Percentiles rank a stretch among this genome's conserved stretches.
Evolutionary conservation across 1,140 invertebrate genomes (phyloP).

Genomic region (Reticulitermes speratus): DNA sequence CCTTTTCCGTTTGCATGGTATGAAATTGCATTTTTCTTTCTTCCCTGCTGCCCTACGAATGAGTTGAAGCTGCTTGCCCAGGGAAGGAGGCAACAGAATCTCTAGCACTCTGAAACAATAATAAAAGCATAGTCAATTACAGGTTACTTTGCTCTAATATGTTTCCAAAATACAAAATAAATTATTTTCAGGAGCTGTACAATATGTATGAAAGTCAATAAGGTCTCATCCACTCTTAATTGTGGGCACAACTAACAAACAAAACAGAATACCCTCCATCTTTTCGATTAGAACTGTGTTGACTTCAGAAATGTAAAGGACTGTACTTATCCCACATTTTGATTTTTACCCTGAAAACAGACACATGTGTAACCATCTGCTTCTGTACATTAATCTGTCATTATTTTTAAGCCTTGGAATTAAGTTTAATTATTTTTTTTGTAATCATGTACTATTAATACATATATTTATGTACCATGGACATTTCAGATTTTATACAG

Average conservation of each 20-base stretch:
- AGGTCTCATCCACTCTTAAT: not conserved
- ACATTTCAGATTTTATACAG: no score
- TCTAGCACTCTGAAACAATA: conserved; percentile 38
- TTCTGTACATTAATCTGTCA: no score
- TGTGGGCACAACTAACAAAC: not conserved
- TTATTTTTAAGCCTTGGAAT: no score
- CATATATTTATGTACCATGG: no score
- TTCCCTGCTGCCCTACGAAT: conserved; percentile 34
- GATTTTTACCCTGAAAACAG: no score
- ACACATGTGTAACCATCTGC: no score
- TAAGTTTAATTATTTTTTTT: no score
- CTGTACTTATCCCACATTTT: no score
- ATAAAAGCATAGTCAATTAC: not conserved
- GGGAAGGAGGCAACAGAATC: conserved; percentile 36
- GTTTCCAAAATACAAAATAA: no score
- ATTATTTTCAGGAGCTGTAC: not conserved
- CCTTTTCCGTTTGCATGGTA: conserved; percentile 35
- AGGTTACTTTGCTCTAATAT: not conserved
- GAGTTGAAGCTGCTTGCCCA: conserved; percentile 37
- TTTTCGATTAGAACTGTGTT: not conserved
- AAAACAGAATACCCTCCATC: not conserved
- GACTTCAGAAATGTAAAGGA: not conserved
- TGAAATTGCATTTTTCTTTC: conserved; percentile 38
- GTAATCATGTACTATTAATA: no score
- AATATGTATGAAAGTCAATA: not conserved